Evolutionary conservation across 2,888 invertebrate species (phyloP), one percentile per base, ranked within the genome.

Genomic region (Cheilosia vernalis): DNA sequence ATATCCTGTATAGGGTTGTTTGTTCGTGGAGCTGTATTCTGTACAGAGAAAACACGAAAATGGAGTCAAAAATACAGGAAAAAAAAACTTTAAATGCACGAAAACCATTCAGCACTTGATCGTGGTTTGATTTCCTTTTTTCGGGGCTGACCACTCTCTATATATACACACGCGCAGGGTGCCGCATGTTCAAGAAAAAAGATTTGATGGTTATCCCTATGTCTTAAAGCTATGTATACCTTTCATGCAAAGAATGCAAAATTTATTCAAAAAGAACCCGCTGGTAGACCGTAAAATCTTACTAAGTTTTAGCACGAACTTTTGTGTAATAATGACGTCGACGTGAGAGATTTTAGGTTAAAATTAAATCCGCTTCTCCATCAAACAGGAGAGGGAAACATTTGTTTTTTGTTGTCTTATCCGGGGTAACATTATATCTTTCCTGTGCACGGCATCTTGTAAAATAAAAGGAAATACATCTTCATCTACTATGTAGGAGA

Each of bases 301-400:
- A 42, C 42, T 42, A 60, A 60, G 37, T 60, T 60, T 60, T 24
- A 15, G 44, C 42, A 60, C 60, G 60, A 60, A 60, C 60, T 60
- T 60, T 40, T 21, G 13, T 60, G 42, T 24, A 60, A 60, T 60
- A 60, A 60, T 42, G 60, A 60, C 42, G 27, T 27, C 13, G 60
- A 60, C 60, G 60, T 42, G 60, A 58, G 58, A 33, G 60, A 42
- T 42, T 60, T 60, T 27, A 21, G 42, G 42, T 42, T 60, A 15
- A 60, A 60, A 60, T 60, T 60, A 60, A 60, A 60, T 21, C 60
- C 19, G 15, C 51, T 27, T 24, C 51, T 51, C 13, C 51, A 51
- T 51, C 15, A 27, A 27, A 51, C 24, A 51, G 15, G 21, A 51
- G 51, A 51, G 15, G 21, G 51, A n/a, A n/a, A 13, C 24, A 5